Conservation (phyloP, 1,140 invertebrate genomes). For the Caenorhabditis latens region DNA sequence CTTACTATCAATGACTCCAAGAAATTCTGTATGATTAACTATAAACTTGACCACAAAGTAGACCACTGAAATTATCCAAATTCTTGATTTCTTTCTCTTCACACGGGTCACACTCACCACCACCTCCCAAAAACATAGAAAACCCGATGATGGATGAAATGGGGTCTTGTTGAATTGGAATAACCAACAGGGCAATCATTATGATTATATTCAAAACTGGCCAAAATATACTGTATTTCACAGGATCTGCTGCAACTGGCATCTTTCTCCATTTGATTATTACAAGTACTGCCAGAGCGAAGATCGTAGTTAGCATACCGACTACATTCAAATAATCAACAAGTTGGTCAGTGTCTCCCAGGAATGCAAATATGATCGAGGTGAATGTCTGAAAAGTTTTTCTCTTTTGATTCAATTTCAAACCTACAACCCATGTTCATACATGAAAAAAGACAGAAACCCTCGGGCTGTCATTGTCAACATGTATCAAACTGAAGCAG, state of each 20-base stretch:
- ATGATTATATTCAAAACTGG: conserved; percentile 60
- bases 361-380: conserved; percentile 45
- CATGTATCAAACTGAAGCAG: conserved; percentile 58
- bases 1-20: conserved; percentile 37
- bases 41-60: conserved; percentile 44
- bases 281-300: conserved; percentile 30
- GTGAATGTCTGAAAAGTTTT: conserved; percentile 51
- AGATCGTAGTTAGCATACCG: conserved; percentile 45
- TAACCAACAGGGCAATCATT: conserved; percentile 58
- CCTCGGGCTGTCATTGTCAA: conserved; percentile 60
- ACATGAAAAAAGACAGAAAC: conserved; percentile 61
- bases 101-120: conserved; percentile 19
- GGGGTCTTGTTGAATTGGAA: conserved; percentile 58
- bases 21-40: conserved; percentile 16
- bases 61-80: conserved; percentile 30
- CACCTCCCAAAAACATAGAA: conserved; percentile 38
- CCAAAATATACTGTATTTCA: conserved; percentile 58
- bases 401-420: not conserved
- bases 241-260: conserved; percentile 48
- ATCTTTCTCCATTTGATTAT: conserved; percentile 60
- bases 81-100: not conserved
- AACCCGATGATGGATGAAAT: conserved; percentile 52
- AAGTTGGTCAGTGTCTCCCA: conserved; percentile 52
- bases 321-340: conserved; percentile 56
- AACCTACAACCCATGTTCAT: not conserved